These are phyloP conservation scores for Hydropotes inermis DNA, from an alignment of 2,113 vertebrate genomes.

Conservation along the genomic window DNA sequence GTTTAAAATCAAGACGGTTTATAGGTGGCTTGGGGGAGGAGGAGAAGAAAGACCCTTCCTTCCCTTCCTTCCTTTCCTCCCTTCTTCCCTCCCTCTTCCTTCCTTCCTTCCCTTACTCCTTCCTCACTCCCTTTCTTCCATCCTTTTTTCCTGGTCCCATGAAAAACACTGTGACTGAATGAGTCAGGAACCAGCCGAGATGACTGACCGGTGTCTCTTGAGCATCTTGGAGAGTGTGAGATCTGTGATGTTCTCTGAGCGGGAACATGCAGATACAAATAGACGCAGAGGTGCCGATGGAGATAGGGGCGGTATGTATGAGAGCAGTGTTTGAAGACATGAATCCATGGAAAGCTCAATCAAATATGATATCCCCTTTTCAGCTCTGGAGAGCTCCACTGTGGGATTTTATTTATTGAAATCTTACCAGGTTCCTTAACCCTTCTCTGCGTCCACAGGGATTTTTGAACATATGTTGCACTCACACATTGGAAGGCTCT, in stretches of 20 bases:
- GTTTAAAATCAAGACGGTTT: neutral
- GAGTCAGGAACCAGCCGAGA: neutral
- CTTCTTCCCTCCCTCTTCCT: neutral
- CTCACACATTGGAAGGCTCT: neutral
- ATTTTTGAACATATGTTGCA: neutral
- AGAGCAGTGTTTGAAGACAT: neutral
- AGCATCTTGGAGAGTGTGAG: neutral
- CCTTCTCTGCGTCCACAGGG: neutral
- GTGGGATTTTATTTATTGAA: neutral
- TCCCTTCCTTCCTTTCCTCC: neutral
- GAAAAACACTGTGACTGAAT: neutral
- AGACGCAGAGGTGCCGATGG: neutral
- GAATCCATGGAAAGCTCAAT: constrained; percentile 7
- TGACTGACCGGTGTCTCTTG: neutral
- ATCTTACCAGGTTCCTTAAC: neutral
- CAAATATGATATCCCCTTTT: neutral
- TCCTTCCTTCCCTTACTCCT: neutral
- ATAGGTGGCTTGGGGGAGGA: neutral
- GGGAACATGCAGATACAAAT: neutral
- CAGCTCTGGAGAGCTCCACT: neutral
- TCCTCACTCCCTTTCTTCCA: neutral
- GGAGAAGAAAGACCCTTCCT: neutral
- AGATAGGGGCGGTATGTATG: neutral
- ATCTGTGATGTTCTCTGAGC: neutral
- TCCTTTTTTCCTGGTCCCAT: neutral